Evolutionary conservation across 2,888 invertebrate genomes (phyloP).

Genomic region (Ectropis crepuscularia): DNA sequence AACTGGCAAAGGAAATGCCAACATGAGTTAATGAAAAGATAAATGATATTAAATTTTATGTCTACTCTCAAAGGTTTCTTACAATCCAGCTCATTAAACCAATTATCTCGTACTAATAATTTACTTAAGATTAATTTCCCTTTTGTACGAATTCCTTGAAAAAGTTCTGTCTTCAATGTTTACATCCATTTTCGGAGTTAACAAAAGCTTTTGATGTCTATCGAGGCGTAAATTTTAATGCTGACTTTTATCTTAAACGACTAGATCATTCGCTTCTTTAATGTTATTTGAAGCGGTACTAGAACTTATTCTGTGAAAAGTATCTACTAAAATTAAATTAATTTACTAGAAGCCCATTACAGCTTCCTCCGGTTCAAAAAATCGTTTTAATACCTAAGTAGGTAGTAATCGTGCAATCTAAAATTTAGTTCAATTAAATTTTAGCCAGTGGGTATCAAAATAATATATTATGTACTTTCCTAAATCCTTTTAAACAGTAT

Average conservation of each 20-base stretch:
- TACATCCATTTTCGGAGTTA: slow-evolving; percentile 11
- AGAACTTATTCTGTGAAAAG: no score
- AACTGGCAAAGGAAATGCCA: not conserved
- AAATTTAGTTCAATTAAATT: no score
- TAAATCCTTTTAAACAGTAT: no score
- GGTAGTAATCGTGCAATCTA: no score
- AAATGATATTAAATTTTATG: not conserved
- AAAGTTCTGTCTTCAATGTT: slow-evolving; percentile 13
- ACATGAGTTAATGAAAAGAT: not conserved
- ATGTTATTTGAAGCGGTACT: not conserved
- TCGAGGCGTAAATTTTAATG: slow-evolving; percentile 8
- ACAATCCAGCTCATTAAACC: slow-evolving; percentile 5
- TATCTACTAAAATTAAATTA: no score
- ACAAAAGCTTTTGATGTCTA: slow-evolving; percentile 13
- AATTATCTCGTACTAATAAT: slow-evolving; percentile 16
- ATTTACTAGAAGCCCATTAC: no score
- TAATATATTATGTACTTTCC: no score
- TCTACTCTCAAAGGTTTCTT: not conserved
- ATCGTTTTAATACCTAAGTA: no score
- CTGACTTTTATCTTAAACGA: slow-evolving; percentile 11
- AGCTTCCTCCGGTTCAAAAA: no score
- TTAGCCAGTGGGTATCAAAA: no score
- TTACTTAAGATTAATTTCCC: slow-evolving; percentile 7
- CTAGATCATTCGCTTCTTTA: slow-evolving; percentile 1
- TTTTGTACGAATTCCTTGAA: slow-evolving; percentile 10